Base-by-base conservation (phyloP, 1,140 invertebrate genomes). In the Drosophila sulfurigaster region DNA sequence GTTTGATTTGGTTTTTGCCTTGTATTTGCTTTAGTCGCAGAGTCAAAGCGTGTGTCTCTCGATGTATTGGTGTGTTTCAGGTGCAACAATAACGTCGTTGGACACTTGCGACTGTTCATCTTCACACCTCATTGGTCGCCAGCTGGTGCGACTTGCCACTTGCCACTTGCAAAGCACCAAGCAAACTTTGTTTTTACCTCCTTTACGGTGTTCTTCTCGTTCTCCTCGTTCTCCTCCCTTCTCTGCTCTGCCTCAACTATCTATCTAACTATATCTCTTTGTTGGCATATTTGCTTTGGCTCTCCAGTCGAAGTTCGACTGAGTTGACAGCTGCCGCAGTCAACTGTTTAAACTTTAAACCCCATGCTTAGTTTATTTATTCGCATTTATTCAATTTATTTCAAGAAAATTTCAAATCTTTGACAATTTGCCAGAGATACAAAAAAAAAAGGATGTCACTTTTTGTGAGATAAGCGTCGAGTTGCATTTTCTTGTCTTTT, bases 51-150 rank as follows among this genome's bases (percentile, higher is more conserved):
- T 68, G 11, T 48, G 41, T 71, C 38, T 52, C 7, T 38, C 6
- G 1, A 1, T 32, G 49, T 78, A 32, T 70, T 63, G 65, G 60
- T 65, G 72, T 76, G 51, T 75, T 62, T 52, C 30, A 57, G 51
- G 68, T 72, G 77, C 73, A 74, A 67, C 81, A 85, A 85, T 79
- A 81, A 78, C 79, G 52, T 62, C 69, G 67, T 85, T 75, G 74
- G 83, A 87, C 85, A 87, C 79, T 88, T 87, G 83, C 81, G 83
- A 87, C 83, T 83, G 83, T 87, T 87, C 83, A 87, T 88, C 83
- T 87, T 87, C 83, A 87, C 83, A 88, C 83, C 83, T 88, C 83
- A 87, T 87, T 87, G 83, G 76, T 54, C 65, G 81, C 65, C 79
- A 83, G 78, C 78, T 77, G 81, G 81, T 69, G 75, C 79, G 67